Evolutionary conservation across 2,797 vertebrate species (phyloP).

Genomic region (Sebastes cheni): DNA sequence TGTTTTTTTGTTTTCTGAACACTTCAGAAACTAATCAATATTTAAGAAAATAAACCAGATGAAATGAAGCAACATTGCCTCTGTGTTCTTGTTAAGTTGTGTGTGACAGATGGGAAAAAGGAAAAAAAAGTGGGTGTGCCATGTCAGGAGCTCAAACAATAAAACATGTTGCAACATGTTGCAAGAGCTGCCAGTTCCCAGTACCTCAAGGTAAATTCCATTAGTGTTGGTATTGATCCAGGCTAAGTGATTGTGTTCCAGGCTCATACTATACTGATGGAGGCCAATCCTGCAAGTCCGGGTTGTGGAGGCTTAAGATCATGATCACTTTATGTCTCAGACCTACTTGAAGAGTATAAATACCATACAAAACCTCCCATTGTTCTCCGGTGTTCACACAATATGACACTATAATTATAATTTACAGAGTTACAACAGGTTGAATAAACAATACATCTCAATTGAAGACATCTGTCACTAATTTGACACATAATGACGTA

Average conservation of each 20-base stretch:
- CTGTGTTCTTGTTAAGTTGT: slow-evolving; percentile 59
- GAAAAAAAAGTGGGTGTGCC: slow-evolving; percentile 67
- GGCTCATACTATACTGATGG: slow-evolving; percentile 32
- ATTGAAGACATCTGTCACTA: background rate
- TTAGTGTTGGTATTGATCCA: slow-evolving; percentile 67
- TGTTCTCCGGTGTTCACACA: background rate
- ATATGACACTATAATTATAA: background rate
- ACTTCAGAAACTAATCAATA: slow-evolving; percentile 91
- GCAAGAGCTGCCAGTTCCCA: slow-evolving; percentile 65
- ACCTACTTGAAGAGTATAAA: background rate
- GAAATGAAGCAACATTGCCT: slow-evolving; percentile 74
- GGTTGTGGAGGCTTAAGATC: background rate
- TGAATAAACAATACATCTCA: background rate
- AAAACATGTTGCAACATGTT: slow-evolving; percentile 82
- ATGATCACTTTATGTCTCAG: background rate
- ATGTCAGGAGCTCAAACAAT: slow-evolving; percentile 67
- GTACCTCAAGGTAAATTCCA: slow-evolving; percentile 78
- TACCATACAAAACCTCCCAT: background rate
- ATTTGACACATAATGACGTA: background rate
- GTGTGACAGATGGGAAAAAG: background rate
- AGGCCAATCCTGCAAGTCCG: slow-evolving; percentile 22
- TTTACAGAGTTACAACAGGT: background rate
- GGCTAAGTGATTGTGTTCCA: slow-evolving; percentile 60
- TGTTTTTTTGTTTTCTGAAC: slow-evolving; percentile 90
- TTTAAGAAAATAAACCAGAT: slow-evolving; percentile 96